phyloP scores from a whole-genome alignment of 2,797 vertebrate species.

The Loriculus beryllinus region DNA sequence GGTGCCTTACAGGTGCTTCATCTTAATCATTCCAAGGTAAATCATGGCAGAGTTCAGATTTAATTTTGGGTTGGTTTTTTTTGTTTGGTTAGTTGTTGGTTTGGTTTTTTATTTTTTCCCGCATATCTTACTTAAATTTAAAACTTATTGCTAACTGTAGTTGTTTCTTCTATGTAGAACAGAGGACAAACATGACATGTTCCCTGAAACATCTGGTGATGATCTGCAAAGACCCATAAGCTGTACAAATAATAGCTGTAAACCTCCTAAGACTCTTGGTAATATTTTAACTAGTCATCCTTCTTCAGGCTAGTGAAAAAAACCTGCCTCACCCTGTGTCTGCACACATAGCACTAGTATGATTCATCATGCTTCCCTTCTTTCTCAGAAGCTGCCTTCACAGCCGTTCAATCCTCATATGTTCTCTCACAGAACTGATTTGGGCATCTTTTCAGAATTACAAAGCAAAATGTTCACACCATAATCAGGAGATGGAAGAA shows the following conservation, averaged over 20 bases:
- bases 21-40: not conserved
- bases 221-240: not conserved
- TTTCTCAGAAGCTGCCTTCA: slow-evolving; percentile 10
- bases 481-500: slow-evolving; percentile 3
- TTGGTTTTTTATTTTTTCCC: not conserved
- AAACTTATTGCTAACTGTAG: not conserved
- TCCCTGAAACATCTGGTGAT: not conserved
- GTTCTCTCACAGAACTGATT: not conserved
- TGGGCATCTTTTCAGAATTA: slow-evolving; percentile 32
- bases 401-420: not conserved
- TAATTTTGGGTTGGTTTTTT: not conserved
- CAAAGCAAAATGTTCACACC: slow-evolving; percentile 37
- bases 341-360: not conserved
- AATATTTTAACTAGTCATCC: not conserved
- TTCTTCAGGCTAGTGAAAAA: not conserved
- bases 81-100: not conserved
- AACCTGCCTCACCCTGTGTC: not conserved
- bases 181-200: fast-evolving
- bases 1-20: not conserved
- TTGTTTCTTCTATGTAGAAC: not conserved
- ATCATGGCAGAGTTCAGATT: not conserved
- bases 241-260: not conserved
- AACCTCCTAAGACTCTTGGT: not conserved
- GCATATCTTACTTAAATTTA: not conserved
- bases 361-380: not conserved